Percentiles rank a stretch among this genome's conserved stretches.
Conservation (phyloP, 2,888 invertebrate species). For the Hololepta plana region DNA sequence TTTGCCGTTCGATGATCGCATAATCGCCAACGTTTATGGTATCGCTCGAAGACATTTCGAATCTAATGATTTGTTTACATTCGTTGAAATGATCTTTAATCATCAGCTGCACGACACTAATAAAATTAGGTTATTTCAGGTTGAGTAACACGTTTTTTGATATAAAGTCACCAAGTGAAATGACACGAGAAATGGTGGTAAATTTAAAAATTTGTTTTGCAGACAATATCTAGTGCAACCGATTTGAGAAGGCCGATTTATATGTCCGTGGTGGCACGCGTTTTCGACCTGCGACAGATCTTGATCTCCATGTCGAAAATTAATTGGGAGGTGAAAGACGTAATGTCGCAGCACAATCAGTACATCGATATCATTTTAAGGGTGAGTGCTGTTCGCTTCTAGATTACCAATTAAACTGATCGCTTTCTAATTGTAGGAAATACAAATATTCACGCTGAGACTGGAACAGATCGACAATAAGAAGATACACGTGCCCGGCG, state of each 20-base stretch:
- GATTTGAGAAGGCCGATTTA: conserved; percentile 76
- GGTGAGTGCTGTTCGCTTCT: conserved; percentile 28
- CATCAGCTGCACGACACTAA: no score
- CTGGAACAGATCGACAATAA: conserved; percentile 53
- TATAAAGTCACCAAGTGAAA: no score
- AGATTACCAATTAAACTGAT: background rate
- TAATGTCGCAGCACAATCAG: conserved; percentile 82
- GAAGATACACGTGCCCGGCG: conserved; percentile 46
- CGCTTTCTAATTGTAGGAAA: conserved; percentile 30
- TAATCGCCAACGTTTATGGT: conserved; percentile 48
- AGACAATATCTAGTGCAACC: conserved; percentile 47
- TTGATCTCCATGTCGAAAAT: conserved; percentile 79
- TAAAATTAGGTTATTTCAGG: no score
- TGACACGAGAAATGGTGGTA: background rate
- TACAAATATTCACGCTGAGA: conserved; percentile 61
- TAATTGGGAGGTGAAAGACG: conserved; percentile 89
- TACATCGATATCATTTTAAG: conserved; percentile 65
- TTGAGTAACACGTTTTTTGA: no score
- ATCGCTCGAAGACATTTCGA: no score
- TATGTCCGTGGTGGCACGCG: conserved; percentile 64
- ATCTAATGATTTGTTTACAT: no score
- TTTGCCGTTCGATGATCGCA: conserved; percentile 59
- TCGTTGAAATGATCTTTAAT: no score
- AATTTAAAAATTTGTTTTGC: conserved; percentile 15
- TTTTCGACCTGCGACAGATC: conserved; percentile 59